Conservation (phyloP, 2,888 invertebrate species). For the Eristalis tenax region DNA sequence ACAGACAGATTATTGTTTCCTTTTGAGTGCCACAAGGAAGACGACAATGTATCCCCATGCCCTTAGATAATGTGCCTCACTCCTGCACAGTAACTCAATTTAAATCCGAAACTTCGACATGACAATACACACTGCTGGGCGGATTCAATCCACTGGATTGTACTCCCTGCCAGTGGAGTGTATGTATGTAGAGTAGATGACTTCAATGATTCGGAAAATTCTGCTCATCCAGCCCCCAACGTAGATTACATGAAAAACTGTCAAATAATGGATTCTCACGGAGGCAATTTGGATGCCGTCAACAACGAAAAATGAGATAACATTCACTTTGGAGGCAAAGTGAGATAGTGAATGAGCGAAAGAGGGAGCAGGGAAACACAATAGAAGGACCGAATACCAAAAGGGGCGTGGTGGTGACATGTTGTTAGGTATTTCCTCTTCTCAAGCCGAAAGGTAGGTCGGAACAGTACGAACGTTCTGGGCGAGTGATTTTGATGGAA, state of each 20-base stretch:
- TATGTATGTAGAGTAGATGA: conserved; percentile 32
- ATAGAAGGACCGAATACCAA: not conserved
- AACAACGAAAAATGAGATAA: conserved; percentile 70
- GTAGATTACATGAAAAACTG: conserved; percentile 70
- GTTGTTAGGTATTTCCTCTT: conserved; percentile 4
- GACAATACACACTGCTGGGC: conserved; percentile 20
- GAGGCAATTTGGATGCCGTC: conserved; percentile 71
- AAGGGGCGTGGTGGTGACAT: conserved; percentile 35
- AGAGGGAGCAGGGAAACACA: not conserved
- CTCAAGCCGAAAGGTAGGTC: not conserved
- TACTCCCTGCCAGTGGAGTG: too few species aligned
- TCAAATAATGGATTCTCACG: conserved; percentile 69
- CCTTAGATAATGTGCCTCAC: conserved; percentile 5
- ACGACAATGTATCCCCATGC: conserved; percentile 30
- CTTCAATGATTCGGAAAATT: conserved; percentile 68
- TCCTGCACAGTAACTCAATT: conserved; percentile 60
- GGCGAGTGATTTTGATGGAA: conserved; percentile 67
- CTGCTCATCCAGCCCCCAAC: conserved; percentile 47
- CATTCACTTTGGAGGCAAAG: conserved; percentile 56
- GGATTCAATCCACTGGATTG: not conserved
- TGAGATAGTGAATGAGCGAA: not conserved
- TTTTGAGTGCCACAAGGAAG: conserved; percentile 1
- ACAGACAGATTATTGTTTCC: conserved; percentile 66
- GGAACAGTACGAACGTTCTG: conserved; percentile 31
- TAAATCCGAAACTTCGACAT: conserved; percentile 53